Evolutionary conservation across 2,888 invertebrate species (phyloP), one percentile per base, ranked within the genome.

Genomic region (Drosophila silvestris): DNA sequence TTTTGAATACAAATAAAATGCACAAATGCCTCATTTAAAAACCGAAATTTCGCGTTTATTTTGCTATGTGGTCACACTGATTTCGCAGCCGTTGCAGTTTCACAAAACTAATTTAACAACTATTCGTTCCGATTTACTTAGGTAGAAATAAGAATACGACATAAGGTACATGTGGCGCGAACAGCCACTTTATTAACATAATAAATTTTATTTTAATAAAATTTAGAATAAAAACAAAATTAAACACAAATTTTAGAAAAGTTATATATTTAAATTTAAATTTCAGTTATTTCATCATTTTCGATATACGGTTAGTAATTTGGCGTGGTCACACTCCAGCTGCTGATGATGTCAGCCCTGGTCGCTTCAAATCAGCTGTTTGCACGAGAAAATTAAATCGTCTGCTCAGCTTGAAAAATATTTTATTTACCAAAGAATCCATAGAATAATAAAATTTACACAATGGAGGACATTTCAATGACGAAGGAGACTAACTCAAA

Each of bases 291-390:
- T 19, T n/a, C 12, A 32, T 7, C 1, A 0, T 30, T 56, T 12
- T 53, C 39, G 47, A 63, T 67, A 67, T 63, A 47, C 58, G 28
- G 32, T 5, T 57, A 7, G 28, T 6, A 57, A 35, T 28, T 12
- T 77, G 5, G 9, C 53, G 28, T 10, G 70, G 76, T 66, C 41
- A 60, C 70, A 56, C 53, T 74, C 6, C 19, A 54, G 5, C 44
- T 54, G 22, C 10, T 59, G n/a, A 47, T 67, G n/a, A 58, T 60
- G 12, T 39, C 70, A 67, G 58, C 76, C 52, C 78, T 81, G 64
- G 44, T 60, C 7, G 19, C 32, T 14, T 12, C 26, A n/a, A 35
- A 69, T 64, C 79, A 81, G 60, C 65, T 79, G 78, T n/a, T 70
- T 12, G 41, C 9, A 1, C 22, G 33, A 5, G 19, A 39, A 26